phyloP scores from a whole-genome alignment of 2,888 invertebrate genomes.

The Oasisia sp. region DNA sequence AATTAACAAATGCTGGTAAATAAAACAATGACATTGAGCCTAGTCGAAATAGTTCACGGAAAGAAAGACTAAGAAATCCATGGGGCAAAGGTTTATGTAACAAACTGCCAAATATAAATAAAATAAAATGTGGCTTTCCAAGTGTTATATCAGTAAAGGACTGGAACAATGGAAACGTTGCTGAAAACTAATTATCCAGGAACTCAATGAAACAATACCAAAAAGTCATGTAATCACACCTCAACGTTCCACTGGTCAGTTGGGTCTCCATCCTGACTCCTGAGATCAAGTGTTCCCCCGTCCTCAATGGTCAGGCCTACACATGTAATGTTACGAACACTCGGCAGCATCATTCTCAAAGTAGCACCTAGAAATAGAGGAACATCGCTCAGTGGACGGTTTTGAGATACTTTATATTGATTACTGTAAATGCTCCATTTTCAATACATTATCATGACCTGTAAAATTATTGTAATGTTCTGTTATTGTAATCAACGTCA shows the following conservation, averaged over 20 bases:
- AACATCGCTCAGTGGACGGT: not conserved
- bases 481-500: not conserved
- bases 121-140: too few species aligned
- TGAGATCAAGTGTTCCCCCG: conserved; percentile 42
- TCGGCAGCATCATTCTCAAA: not conserved
- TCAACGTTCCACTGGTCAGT: conserved; percentile 43
- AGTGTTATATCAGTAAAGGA: too few species aligned
- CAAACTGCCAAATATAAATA: too few species aligned
- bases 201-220: not conserved
- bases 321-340: not conserved
- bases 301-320: conserved; percentile 47
- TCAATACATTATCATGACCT: too few species aligned
- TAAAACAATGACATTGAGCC: not conserved
- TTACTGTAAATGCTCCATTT: too few species aligned
- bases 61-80: too few species aligned
- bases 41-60: too few species aligned
- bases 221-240: conserved; percentile 30
- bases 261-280: conserved; percentile 39
- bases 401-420: not conserved
- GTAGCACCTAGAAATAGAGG: not conserved
- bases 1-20: not conserved
- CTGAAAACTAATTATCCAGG: not conserved
- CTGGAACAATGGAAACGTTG: too few species aligned
- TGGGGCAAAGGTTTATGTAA: too few species aligned
- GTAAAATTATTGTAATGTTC: not conserved